A percentile compares a stretch with the other conserved stretches of the same genome.
Conservation (phyloP, 2,797 vertebrate genomes). For the Botia kubotai region DNA sequence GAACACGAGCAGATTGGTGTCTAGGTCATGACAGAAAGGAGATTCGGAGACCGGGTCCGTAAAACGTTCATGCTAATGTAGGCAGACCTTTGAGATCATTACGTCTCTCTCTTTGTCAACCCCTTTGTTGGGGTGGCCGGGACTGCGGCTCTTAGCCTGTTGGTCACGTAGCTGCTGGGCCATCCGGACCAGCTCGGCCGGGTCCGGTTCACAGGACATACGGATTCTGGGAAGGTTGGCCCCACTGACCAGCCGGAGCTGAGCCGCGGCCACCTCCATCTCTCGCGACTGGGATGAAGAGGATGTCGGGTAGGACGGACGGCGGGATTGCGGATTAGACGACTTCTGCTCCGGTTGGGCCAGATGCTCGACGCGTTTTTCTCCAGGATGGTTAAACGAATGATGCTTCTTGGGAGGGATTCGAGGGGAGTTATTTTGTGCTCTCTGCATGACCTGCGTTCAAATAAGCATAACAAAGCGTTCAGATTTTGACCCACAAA, state of each 20-base stretch:
- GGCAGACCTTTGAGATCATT: constrained; percentile 20
- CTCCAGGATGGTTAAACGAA: constrained; percentile 70
- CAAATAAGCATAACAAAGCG: constrained; percentile 43
- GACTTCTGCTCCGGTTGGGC: constrained; percentile 69
- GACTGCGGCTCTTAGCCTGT: constrained; percentile 63
- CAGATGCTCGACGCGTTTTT: constrained; percentile 65
- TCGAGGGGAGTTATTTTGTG: constrained; percentile 82
- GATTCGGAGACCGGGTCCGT: background rate
- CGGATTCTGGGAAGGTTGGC: constrained; percentile 70
- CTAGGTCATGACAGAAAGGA: constrained; percentile 11
- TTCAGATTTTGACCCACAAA: constrained; percentile 1
- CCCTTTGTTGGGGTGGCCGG: constrained; percentile 59
- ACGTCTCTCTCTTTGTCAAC: constrained; percentile 58
- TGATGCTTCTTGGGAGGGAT: constrained; percentile 79
- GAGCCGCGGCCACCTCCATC: constrained; percentile 45
- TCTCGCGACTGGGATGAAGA: constrained; percentile 67
- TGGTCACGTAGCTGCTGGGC: constrained; percentile 32
- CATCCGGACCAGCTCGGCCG: constrained; percentile 30
- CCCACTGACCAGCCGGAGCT: constrained; percentile 44
- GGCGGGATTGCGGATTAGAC: constrained; percentile 60
- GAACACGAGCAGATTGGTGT: constrained; percentile 23
- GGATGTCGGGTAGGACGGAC: constrained; percentile 75
- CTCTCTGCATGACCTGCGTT: constrained; percentile 77
- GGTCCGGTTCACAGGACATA: constrained; percentile 69
- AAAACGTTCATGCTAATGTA: background rate